Percentiles rank a stretch among this genome's conserved stretches.
phyloP scores from a whole-genome alignment of 2,888 invertebrate genomes.

The Papilio elwesi region DNA sequence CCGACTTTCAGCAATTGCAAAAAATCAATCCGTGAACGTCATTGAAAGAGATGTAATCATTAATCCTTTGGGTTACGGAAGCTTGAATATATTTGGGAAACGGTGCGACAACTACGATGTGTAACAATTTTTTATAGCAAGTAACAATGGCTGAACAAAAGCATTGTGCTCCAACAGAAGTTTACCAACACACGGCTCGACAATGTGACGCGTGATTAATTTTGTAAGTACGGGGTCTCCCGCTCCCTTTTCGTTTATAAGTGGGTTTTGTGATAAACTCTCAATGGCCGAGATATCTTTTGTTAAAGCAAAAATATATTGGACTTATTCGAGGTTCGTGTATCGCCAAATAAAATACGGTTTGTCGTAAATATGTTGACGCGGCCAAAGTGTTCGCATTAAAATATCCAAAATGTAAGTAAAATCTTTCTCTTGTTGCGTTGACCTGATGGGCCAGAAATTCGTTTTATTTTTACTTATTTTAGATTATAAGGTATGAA shows the following conservation, averaged over 20 bases:
- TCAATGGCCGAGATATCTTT: slow-evolving; percentile 34
- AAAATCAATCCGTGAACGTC: slow-evolving; percentile 35
- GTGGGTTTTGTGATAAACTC: slow-evolving; percentile 58
- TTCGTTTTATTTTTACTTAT: background rate
- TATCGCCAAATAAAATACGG: slow-evolving; percentile 29
- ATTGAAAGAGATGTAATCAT: slow-evolving; percentile 62
- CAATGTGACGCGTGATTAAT: slow-evolving; percentile 77
- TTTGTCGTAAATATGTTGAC: slow-evolving; percentile 32
- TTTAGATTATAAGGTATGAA: background rate
- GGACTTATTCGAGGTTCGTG: slow-evolving; percentile 10
- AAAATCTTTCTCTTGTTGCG: slow-evolving; percentile 18
- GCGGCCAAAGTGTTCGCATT: slow-evolving; percentile 25
- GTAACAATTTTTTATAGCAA: slow-evolving; percentile 48
- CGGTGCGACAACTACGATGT: slow-evolving; percentile 45
- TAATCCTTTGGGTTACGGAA: slow-evolving; percentile 55
- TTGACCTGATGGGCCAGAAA: background rate
- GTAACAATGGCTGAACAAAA: slow-evolving; percentile 60
- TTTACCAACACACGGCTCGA: slow-evolving; percentile 77
- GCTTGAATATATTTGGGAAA: slow-evolving; percentile 66
- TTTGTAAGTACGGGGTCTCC: slow-evolving; percentile 64
- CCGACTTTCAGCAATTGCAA: slow-evolving; percentile 31
- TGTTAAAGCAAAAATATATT: slow-evolving; percentile 33
- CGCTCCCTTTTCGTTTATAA: slow-evolving; percentile 61
- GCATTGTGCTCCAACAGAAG: slow-evolving; percentile 65
- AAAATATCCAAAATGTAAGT: slow-evolving; percentile 14